Evolutionary conservation across 2,888 invertebrate genomes (phyloP), one percentile per base, ranked within the genome.

Genomic region (Dorcus hopei): DNA sequence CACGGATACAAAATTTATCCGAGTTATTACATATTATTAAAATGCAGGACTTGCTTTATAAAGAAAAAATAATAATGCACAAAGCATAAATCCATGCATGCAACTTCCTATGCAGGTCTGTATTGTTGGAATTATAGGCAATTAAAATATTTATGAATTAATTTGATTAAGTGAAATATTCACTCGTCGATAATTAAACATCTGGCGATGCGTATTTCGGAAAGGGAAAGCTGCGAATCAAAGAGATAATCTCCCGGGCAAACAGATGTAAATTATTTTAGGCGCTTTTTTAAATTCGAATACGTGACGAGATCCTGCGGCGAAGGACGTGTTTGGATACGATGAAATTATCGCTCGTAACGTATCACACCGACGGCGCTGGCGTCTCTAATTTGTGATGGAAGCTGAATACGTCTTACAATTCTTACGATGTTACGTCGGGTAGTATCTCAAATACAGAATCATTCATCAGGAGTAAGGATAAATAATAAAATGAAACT

Each of bases 211-310:
- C 26, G 26, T 33, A 33, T 33, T 33, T 33, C 7, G 26, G 26
- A 33, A 33, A 33, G 26, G 51, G 38, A 45, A 41, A 45, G 42
- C 33, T 9, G 48, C 39, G 45, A 58, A 51, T 59, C 54, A 58
- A 43, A 33, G 50, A 40, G 52, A 49, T 61, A 65, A 65, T 63
- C 61, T 59, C 39, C 11, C 58, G 45, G 51, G 58, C 60, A 65
- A 62, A 59, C 63, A 54, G 57, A 59, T 62, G 61, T 58, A 63
- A 65, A 66, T 63, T 66, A 62, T 65, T 66, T 66, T 62, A 65
- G 61, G 52, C 57, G 61, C 57, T 60, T 65, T 65, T 65, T 66
- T 64, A 65, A 64, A 63, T 59, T 58, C 58, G 55, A 45, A 52
- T 61, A 61, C 61, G 63, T 64, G 65, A 64, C 58, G 61, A 33